phyloP scores from a whole-genome alignment of 2,888 invertebrate species.

The Scotopteryx bipunctaria region DNA sequence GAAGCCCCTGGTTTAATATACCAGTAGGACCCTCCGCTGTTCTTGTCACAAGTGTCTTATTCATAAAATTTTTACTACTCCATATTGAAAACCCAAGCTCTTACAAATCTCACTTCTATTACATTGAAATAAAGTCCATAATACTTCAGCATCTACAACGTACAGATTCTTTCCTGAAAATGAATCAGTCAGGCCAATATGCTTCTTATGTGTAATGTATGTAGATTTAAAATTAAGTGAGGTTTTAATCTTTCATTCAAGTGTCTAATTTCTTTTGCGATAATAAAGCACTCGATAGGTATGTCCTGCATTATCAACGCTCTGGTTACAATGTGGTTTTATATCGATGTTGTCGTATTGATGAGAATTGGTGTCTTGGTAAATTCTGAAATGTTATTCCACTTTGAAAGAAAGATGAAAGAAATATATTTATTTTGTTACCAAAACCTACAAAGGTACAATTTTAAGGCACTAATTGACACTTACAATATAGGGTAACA shows the following conservation, averaged over 20 bases:
- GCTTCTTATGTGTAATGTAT: background rate
- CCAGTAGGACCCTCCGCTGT: no score
- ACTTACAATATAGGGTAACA: no score
- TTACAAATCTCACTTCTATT: background rate
- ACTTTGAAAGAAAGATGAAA: no score
- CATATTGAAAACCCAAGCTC: background rate
- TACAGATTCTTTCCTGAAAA: background rate
- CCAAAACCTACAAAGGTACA: no score
- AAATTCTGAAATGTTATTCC: background rate
- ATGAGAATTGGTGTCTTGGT: conserved; percentile 28
- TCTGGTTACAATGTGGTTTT: conserved; percentile 40
- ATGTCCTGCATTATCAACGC: conserved; percentile 32
- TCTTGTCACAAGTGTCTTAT: background rate
- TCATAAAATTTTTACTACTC: background rate
- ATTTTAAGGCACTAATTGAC: no score
- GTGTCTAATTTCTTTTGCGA: conserved; percentile 24
- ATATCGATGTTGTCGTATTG: conserved; percentile 19
- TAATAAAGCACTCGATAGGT: conserved; percentile 33
- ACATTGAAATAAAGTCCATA: background rate
- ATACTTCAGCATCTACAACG: background rate
- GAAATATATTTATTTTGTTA: no score
- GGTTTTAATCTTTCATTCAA: conserved; percentile 5
- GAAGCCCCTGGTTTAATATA: no score
- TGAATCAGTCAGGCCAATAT: background rate
- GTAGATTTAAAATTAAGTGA: conserved; percentile 1